Base-by-base conservation (phyloP, 2,888 invertebrate species). In the Tiphia femorata region DNA sequence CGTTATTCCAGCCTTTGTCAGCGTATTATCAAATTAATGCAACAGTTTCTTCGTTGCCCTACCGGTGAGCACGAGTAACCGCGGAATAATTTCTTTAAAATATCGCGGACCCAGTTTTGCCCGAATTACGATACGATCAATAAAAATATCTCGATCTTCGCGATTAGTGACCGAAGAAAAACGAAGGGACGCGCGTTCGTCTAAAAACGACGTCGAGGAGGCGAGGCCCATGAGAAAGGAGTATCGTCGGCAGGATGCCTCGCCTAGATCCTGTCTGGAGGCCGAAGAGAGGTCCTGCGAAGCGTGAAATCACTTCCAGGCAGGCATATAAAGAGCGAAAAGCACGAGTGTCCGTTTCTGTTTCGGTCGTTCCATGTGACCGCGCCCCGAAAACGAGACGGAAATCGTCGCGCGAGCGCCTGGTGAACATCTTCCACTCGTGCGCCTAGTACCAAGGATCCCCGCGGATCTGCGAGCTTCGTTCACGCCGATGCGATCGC, bases 241-340 rank as follows among this genome's bases (percentile, higher is more conserved):
- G 54, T 33, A 44, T 53, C 48, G 52, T 21, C 51, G 72, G 63
- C 77, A 79, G 79, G 78, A 77, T 77, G 81, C 80, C 80, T 79
- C 81, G 72, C 80, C 80, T 78, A 80, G 76, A 80, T 81, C 81
- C 81, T 80, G 80, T 79, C 76, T 76, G 75, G 65, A 61, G 64
- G 57, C 55, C 66, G 60, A 59, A 63, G 67, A 67, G 64, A 67
- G 75, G 69, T 68, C 73, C 70, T 70, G 46, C 76, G 70, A 73
- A 80, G 72, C 81, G 78, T 81, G 79, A 81, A 81, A 81, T 81
- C 77, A 81, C 80, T 78, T 79, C 78, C 75, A 78, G 65, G 69
- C 67, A n/a, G 67, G 73, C 75, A 74, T 73, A 75, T 77, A 68
- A 65, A 67, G 64, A 70, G 68, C 70, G 69, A 64, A 70, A 70